A percentile compares a stretch with the other conserved stretches of the same genome.
Evolutionary conservation across 1,140 invertebrate species (phyloP).

Genomic region (Listronotus bonariensis): DNA sequence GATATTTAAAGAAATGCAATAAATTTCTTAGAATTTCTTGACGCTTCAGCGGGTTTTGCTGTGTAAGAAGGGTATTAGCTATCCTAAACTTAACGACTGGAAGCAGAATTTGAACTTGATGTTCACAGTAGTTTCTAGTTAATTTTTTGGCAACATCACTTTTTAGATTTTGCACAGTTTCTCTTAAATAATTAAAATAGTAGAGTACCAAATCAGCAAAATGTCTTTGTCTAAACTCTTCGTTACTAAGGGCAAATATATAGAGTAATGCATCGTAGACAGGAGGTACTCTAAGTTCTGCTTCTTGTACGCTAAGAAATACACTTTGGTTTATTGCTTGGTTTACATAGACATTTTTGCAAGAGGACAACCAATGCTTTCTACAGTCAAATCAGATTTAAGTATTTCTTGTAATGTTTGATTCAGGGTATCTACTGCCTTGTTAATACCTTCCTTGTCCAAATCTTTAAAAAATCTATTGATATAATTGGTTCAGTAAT

Average conservation of each 20-base stretch:
- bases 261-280: constrained; percentile 23
- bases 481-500: not conserved
- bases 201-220: constrained; percentile 1
- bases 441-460: not conserved
- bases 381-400: constrained; percentile 1
- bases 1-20: constrained; percentile 13
- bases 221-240: constrained; percentile 26
- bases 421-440: constrained; percentile 5
- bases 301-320: not conserved
- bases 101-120: constrained; percentile 7
- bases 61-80: not conserved
- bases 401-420: constrained; percentile 3
- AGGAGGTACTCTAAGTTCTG: constrained; percentile 14
- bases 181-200: constrained; percentile 16
- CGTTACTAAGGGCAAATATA: constrained; percentile 24
- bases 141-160: not conserved
- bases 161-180: not conserved
- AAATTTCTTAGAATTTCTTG: constrained; percentile 15
- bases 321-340: not conserved
- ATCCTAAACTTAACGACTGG: constrained; percentile 8
- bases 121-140: constrained; percentile 4
- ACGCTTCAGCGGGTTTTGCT: not conserved
- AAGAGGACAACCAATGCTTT: constrained; percentile 1
- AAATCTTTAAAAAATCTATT: constrained; percentile 1
- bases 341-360: constrained; percentile 16